Evolutionary conservation across 2,797 vertebrate species (phyloP).

Genomic region (Epinephelus awoara): DNA sequence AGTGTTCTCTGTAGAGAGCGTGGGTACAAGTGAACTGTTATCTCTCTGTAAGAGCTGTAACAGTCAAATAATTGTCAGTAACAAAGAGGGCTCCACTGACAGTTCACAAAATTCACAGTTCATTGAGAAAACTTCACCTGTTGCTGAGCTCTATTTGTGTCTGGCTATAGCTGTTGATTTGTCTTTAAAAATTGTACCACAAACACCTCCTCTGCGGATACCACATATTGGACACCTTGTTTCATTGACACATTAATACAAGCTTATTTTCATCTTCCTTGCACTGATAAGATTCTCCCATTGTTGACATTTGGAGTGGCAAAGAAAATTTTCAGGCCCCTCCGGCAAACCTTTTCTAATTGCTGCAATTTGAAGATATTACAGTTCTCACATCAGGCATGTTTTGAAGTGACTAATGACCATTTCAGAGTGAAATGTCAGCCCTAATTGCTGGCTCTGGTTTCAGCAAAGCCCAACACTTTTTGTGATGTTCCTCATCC

Average conservation of each 20-base stretch:
- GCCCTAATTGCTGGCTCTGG: slow-evolving; percentile 66
- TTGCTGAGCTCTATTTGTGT: not conserved
- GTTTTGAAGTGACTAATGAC: slow-evolving; percentile 74
- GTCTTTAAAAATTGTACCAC: not conserved
- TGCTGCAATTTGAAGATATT: slow-evolving; percentile 82
- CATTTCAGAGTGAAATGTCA: slow-evolving; percentile 83
- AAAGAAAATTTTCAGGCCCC: slow-evolving; percentile 48
- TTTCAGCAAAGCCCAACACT: slow-evolving; percentile 43
- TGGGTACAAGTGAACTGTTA: no score
- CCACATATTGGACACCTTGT: slow-evolving; percentile 19
- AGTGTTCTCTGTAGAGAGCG: not conserved
- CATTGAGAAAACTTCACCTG: not conserved
- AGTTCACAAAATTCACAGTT: not conserved
- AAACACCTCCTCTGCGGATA: slow-evolving; percentile 1
- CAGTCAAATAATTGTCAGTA: not conserved
- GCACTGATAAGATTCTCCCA: slow-evolving; percentile 65
- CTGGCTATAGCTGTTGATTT: not conserved
- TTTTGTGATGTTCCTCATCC: slow-evolving; percentile 15
- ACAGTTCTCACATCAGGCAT: slow-evolving; percentile 70
- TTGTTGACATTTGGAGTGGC: slow-evolving; percentile 78
- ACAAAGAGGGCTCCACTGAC: not conserved
- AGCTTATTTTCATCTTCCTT: slow-evolving; percentile 54
- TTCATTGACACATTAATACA: slow-evolving; percentile 67
- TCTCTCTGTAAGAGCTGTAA: not conserved
- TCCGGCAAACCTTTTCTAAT: slow-evolving; percentile 76